Base-by-base conservation (phyloP, 2,113 vertebrate genomes). In the Cinclus mexicanus region DNA sequence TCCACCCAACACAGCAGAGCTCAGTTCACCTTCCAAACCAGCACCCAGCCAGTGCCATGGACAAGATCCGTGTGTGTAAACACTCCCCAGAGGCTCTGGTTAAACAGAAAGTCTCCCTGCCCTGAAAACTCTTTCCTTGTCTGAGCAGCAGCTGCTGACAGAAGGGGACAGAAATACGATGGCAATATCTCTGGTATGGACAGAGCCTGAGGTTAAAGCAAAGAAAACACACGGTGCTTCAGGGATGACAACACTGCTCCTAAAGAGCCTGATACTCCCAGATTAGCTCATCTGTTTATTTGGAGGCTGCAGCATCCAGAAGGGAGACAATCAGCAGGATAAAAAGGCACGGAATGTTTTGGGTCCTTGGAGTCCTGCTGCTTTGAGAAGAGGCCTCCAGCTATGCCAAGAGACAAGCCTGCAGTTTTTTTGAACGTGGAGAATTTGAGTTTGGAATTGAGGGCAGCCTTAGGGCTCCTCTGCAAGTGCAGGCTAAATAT, bases 391-490 rank as follows among this genome's bases (percentile, higher is more conserved):
- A 75, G 29, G 76, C 95, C 83, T 82, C 76, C 69, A 94, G 93
- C 91, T 93, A 84, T 29, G 72, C 86, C 89, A 71, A 75, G 83
- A 80, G 96, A 92, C 60, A 75, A 6, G 4, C 56, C 44, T 50
- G 39, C 63, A 63, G 52, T 4, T 83, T 42, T 71, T 91, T 59
- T 90, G 71, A 55, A 71, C 59, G 35, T 63, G 19, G 56, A 93
- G 68, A 39, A 87, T 35, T 59, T 0, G 5, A 50, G 39, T 81
- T 69, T 70, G 76, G 76, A 83, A 82, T 89, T 49, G 89, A 96
- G 63, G 78, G 53, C 79, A 93, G 89, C 93, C 91, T 94, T 71
- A 81, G 64, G 95, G 95, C 83, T 97, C 47, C 47, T 90, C 71
- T 86, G 39, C 39, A 78, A 75, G 17, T 37, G 29, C 19, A 84